Percentiles rank a stretch among this genome's conserved stretches.
phyloP scores from a whole-genome alignment of 1,140 invertebrate genomes.

The Trissolcus basalis region DNA sequence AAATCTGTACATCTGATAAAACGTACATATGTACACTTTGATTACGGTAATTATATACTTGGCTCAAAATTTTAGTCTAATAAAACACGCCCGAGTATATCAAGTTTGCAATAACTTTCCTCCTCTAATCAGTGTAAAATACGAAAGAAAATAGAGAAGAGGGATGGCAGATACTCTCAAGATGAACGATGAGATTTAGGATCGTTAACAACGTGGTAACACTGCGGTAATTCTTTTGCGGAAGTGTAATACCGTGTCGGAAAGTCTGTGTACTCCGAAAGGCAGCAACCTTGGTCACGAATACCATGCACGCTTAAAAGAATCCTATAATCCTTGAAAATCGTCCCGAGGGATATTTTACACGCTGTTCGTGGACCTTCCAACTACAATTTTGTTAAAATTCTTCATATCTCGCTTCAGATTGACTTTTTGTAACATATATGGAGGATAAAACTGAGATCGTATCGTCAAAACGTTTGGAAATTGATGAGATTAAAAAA shows the following conservation, averaged over 20 bases:
- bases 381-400: slow-evolving; percentile 56
- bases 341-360: slow-evolving; percentile 66
- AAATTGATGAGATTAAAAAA: too few species aligned
- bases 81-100: slow-evolving; percentile 39
- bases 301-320: slow-evolving; percentile 60
- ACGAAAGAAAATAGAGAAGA: slow-evolving; percentile 55
- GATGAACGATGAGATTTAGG: slow-evolving; percentile 60
- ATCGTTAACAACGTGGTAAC: slow-evolving; percentile 63
- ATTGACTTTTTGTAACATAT: too few species aligned
- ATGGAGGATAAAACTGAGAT: too few species aligned
- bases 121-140: slow-evolving; percentile 54
- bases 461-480: too few species aligned
- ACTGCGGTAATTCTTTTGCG: slow-evolving; percentile 64
- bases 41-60: too few species aligned
- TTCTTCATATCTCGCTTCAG: slow-evolving; percentile 25
- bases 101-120: slow-evolving; percentile 32
- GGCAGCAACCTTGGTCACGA: slow-evolving; percentile 62
- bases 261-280: slow-evolving; percentile 60
- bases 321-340: slow-evolving; percentile 68
- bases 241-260: slow-evolving; percentile 68
- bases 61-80: not conserved
- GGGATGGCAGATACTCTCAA: slow-evolving; percentile 53
- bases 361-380: slow-evolving; percentile 58
- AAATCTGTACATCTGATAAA: too few species aligned
- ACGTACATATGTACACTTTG: too few species aligned